A percentile compares a stretch with the other conserved stretches of the same genome.
phyloP scores from a whole-genome alignment of 2,113 vertebrate species.

The Electrona antarctica region DNA sequence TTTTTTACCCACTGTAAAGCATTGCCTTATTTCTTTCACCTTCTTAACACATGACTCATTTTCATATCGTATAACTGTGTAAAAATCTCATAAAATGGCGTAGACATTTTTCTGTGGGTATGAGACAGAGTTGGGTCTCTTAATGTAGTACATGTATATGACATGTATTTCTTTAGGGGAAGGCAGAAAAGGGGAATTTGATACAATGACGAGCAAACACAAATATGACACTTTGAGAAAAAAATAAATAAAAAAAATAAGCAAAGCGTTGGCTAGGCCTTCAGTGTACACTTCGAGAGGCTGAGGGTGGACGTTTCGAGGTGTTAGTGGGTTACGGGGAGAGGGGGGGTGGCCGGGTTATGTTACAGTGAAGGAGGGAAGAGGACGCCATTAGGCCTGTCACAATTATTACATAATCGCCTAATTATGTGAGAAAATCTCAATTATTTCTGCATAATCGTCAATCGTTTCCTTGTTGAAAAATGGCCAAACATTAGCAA shows the following conservation, averaged over 20 bases:
- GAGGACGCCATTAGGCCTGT: neutral
- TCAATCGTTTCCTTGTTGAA: no score
- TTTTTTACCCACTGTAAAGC: no score
- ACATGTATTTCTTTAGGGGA: neutral
- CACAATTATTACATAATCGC: no score
- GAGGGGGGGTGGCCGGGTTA: slow-evolving; percentile 11
- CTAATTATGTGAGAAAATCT: no score
- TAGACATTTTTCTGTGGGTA: no score
- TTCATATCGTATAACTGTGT: neutral
- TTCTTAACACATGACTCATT: neutral
- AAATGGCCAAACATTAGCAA: no score
- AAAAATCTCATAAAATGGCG: neutral
- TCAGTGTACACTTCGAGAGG: slow-evolving; percentile 9
- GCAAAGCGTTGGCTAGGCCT: slow-evolving; percentile 18
- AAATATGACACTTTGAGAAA: slow-evolving; percentile 56
- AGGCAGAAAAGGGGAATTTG: slow-evolving; percentile 44
- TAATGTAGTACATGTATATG: no score
- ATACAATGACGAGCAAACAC: slow-evolving; percentile 63
- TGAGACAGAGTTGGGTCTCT: no score
- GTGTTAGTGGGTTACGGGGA: neutral
- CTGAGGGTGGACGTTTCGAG: slow-evolving; percentile 11
- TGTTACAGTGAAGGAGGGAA: slow-evolving; percentile 49
- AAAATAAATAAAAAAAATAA: slow-evolving; percentile 23
- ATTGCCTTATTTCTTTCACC: neutral
- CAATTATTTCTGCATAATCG: no score